These are phyloP conservation scores for Catharus ustulatus DNA, from an alignment of 2,797 vertebrate species.

Conservation along the genomic window DNA sequence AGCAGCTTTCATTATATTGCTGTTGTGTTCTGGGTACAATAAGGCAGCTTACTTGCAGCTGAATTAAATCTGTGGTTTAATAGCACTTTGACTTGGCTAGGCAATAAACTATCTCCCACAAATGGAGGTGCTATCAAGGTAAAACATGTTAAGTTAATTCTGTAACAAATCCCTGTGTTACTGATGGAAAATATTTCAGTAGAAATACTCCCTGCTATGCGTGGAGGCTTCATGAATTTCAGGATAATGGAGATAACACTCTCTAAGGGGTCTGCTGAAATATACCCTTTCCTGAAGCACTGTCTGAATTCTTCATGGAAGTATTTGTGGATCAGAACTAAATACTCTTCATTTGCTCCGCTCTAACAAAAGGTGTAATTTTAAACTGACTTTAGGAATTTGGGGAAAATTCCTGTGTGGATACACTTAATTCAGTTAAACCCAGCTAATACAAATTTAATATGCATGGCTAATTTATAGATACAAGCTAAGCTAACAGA, in stretches of 20 bases:
- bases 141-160: slow-evolving; percentile 26
- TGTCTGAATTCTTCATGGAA: background rate
- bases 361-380: slow-evolving; percentile 9
- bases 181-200: slow-evolving; percentile 4
- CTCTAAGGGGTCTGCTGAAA: background rate
- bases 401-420: slow-evolving; percentile 4
- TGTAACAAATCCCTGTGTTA: slow-evolving; percentile 8
- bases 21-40: slow-evolving; percentile 9
- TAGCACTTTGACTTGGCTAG: slow-evolving; percentile 29
- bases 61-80: slow-evolving; percentile 45
- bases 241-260: background rate
- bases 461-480: slow-evolving; percentile 27
- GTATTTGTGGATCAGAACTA: background rate
- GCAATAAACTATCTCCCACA: background rate
- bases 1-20: slow-evolving; percentile 9
- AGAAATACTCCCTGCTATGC: background rate
- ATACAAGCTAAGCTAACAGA: slow-evolving; percentile 49
- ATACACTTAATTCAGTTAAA: slow-evolving; percentile 44
- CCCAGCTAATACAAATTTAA: slow-evolving; percentile 43
- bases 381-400: slow-evolving; percentile 26
- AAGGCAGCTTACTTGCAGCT: background rate
- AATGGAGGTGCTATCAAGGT: slow-evolving; percentile 34
- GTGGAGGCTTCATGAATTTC: background rate
- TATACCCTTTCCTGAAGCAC: background rate
- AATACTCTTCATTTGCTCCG: background rate